phyloP scores from a whole-genome alignment of 2,113 vertebrate species.

The Vulpes vulpes region DNA sequence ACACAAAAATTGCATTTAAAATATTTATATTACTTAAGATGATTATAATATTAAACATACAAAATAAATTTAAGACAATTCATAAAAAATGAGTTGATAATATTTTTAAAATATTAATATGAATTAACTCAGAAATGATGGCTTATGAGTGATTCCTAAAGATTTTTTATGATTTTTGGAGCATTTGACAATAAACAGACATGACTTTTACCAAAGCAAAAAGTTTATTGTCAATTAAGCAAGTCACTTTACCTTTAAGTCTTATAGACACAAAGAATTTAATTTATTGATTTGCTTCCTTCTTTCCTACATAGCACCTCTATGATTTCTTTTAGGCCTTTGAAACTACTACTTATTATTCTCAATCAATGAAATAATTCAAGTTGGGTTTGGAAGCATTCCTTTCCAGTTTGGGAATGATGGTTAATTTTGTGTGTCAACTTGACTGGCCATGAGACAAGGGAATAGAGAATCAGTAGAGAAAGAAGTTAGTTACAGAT shows the following conservation, averaged over 20 bases:
- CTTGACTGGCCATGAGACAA: not conserved
- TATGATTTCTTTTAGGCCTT: not conserved
- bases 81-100: not conserved
- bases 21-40: not conserved
- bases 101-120: conserved; percentile 19
- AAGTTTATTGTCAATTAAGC: not conserved
- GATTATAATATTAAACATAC: not conserved
- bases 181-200: not conserved
- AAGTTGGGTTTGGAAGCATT: not conserved
- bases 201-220: conserved; percentile 6
- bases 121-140: conserved; percentile 19
- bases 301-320: not conserved
- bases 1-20: not conserved
- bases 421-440: not conserved
- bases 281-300: not conserved
- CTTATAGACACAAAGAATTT: not conserved
- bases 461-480: not conserved
- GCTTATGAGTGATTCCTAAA: not conserved
- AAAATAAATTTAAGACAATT: not conserved
- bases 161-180: not conserved
- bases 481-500: not conserved
- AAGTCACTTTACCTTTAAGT: not conserved
- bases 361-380: not conserved
- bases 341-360: not conserved
- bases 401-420: not conserved